These are phyloP conservation scores for Melanogrammus aeglefinus DNA, from an alignment of 2,797 vertebrate genomes.

Conservation along the genomic window DNA sequence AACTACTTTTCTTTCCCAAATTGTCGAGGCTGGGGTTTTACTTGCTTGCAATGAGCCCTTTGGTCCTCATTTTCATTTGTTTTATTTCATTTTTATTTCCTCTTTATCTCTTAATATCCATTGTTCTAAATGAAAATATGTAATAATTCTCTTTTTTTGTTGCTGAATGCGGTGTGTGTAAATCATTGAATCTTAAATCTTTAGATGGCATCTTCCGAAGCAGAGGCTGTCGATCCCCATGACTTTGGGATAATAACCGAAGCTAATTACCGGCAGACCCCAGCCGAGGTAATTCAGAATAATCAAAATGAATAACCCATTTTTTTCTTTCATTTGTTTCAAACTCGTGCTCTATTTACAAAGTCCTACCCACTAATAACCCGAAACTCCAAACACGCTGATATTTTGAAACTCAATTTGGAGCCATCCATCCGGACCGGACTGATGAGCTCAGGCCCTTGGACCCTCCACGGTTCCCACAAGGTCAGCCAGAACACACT, in stretches of 20 bases:
- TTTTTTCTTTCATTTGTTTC: no score
- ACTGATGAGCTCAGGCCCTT: slow-evolving; percentile 24
- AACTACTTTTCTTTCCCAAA: no score
- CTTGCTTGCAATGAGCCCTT: not conserved
- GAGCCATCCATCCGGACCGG: not conserved
- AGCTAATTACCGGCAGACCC: not conserved
- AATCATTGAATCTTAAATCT: not conserved
- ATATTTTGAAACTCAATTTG: slow-evolving; percentile 32
- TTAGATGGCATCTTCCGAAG: not conserved
- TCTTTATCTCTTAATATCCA: no score
- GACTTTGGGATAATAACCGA: not conserved
- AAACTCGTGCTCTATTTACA: not conserved
- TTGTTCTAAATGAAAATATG: not conserved
- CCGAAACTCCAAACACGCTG: not conserved
- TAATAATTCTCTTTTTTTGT: not conserved
- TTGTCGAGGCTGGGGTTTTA: not conserved
- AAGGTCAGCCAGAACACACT: slow-evolving; percentile 70
- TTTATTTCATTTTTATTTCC: no score
- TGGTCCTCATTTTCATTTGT: no score
- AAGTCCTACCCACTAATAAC: not conserved
- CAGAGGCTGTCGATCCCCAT: not conserved
- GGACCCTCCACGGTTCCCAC: slow-evolving; percentile 42
- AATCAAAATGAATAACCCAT: not conserved
- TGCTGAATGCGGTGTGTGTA: not conserved
- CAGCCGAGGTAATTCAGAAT: not conserved